Percentiles rank a stretch among this genome's conserved stretches.
Conservation (phyloP, 1,140 invertebrate genomes). For the Pogonus chalceus region DNA sequence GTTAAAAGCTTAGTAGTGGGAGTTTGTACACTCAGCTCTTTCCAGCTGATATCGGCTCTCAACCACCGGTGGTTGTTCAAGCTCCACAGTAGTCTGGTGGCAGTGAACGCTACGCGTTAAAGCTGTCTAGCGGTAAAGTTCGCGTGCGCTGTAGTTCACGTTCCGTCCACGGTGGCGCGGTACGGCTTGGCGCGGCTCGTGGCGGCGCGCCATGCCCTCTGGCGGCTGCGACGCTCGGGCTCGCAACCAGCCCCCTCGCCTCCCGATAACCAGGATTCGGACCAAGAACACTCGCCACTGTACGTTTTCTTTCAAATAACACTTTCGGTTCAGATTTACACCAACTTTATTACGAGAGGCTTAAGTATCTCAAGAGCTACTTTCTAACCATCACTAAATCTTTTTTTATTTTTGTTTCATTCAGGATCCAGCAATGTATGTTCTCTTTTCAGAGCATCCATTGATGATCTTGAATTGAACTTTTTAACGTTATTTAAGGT, state of each 20-base stretch:
- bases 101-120: background rate
- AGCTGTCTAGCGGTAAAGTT: background rate
- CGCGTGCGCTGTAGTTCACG: background rate
- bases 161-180: slow-evolving; percentile 41
- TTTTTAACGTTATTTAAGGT: too few relatives aligned
- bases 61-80: background rate
- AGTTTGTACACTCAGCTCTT: background rate
- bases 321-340: too few relatives aligned
- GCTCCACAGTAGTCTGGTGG: background rate
- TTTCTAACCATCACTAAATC: too few relatives aligned
- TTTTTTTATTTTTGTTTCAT: too few relatives aligned
- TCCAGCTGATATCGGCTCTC: background rate
- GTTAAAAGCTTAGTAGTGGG: background rate
- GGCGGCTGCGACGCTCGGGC: slow-evolving; percentile 48
- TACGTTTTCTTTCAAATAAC: background rate
- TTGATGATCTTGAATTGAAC: too few relatives aligned
- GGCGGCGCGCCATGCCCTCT: slow-evolving; percentile 54
- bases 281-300: slow-evolving; percentile 34
- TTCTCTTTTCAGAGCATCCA: too few relatives aligned
- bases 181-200: slow-evolving; percentile 52
- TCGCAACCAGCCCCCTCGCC: slow-evolving; percentile 41
- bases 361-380: too few relatives aligned
- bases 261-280: slow-evolving; percentile 39
- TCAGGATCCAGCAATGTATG: too few relatives aligned
- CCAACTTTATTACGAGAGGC: too few relatives aligned